phyloP scores from a whole-genome alignment of 1,140 invertebrate species.

The Maconellicoccus hirsutus region DNA sequence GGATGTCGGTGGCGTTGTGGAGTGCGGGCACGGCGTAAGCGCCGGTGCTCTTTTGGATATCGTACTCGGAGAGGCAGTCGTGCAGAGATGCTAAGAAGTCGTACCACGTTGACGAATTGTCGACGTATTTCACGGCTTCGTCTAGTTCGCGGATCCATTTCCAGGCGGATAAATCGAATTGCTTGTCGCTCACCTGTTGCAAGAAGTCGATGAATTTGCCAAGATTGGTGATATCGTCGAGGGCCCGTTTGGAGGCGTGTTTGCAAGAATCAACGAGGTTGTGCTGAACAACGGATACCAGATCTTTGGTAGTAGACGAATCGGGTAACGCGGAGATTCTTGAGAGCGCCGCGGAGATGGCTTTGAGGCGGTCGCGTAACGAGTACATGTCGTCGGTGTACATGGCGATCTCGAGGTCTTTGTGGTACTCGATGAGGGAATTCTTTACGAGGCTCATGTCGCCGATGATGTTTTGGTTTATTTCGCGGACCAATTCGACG shows the following conservation, averaged over 20 bases:
- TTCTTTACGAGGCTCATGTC: background rate
- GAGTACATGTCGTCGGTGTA: background rate
- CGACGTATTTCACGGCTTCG: background rate
- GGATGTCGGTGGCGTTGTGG: background rate
- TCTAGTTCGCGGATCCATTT: background rate
- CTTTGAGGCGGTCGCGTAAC: background rate
- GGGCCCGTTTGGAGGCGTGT: background rate
- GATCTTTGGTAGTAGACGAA: background rate
- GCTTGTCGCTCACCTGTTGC: background rate
- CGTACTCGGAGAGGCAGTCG: background rate
- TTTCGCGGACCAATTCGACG: background rate
- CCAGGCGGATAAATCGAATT: background rate
- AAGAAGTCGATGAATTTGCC: background rate
- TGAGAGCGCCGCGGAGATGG: background rate
- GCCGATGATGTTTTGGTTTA: background rate
- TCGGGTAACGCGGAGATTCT: background rate
- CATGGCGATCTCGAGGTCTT: background rate
- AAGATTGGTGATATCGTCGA: background rate
- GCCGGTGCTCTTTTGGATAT: background rate
- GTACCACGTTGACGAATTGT: background rate
- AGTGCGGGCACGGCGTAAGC: background rate
- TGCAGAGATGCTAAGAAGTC: background rate
- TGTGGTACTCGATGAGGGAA: background rate
- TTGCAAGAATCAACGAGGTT: background rate
- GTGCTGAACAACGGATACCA: background rate